Conservation (phyloP, 2,888 invertebrate genomes). For the Bursaphelenchus okinawaensis region DNA sequence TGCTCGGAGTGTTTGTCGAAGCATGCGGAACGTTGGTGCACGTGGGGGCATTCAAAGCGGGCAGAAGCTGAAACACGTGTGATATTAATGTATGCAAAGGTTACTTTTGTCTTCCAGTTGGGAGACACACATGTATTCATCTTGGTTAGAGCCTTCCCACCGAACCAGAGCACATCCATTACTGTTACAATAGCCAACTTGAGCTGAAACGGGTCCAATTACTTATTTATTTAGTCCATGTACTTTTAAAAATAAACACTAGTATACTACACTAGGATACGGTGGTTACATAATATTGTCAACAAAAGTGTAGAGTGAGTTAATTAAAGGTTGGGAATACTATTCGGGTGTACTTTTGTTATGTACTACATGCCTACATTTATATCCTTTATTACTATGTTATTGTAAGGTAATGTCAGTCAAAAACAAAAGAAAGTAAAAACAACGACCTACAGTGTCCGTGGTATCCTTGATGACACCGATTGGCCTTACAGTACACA, state of each 20-base stretch:
- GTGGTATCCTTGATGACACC: background rate
- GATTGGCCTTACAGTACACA: background rate
- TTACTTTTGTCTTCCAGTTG: background rate
- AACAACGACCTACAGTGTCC: background rate
- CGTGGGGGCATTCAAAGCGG: background rate
- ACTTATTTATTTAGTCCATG: too few species aligned
- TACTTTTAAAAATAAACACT: too few species aligned
- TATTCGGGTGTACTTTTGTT: too few species aligned
- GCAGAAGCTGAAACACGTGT: too few species aligned
- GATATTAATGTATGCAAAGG: background rate
- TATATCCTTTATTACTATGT: too few species aligned
- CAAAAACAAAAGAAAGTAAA: background rate
- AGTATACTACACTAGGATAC: too few species aligned
- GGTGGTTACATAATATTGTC: background rate
- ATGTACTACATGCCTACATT: too few species aligned
- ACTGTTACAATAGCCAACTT: background rate
- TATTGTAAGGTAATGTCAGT: too few species aligned
- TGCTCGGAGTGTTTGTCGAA: background rate
- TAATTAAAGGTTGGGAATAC: too few species aligned
- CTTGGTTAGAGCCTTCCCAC: background rate
- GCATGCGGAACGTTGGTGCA: background rate
- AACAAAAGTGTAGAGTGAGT: background rate
- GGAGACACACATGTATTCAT: background rate
- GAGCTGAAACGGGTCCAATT: background rate
- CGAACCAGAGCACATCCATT: slow-evolving; percentile 5